Evolutionary conservation across 2,797 vertebrate species (phyloP), one percentile per base, ranked within the genome.

Genomic region (Decapterus maruadsi): DNA sequence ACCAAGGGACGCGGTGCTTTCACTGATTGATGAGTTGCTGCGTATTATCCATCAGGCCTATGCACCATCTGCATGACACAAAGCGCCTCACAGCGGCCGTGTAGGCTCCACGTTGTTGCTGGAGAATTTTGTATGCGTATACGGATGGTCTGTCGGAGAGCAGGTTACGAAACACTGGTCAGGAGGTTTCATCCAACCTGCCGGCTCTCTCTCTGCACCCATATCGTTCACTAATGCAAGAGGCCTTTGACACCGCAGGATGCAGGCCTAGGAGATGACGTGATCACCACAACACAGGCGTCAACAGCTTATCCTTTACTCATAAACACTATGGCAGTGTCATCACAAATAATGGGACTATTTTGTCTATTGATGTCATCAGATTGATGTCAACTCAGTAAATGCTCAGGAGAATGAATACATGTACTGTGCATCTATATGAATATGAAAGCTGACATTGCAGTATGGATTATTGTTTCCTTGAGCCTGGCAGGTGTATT

Each of bases 1-100:
- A 50, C 45, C 81, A 12, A 2, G 66, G 57, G 62, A 77, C 72
- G 71, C 68, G 43, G 22, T n/a, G 75, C 77, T 56, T 36, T 72
- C 61, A 19, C 69, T 87, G 87, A 91, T 85, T 84, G 82, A 89
- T 88, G 82, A 77, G 67, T 76, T 72, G 87, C 87, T 90, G 90
- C 89, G 89, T 83, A 80, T 82, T 61, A 84, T 88, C 81, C 78
- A 74, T 86, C 80, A 83, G 90, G 90, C 88, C 87, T 86, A 69
- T 89, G 87, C 89, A 80, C 77, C 87, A 88, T 86, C 82, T 70
- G 83, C 83, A 76, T 77, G 76, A 83, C 83, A 88, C 69, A 68
- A 63, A 78, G 82, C 84, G 82, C 86, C 87, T 90, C 85, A 84
- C 83, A 51, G 84, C 79, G 56, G 64, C 81, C 73, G 72, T 26